Evolutionary conservation across 2,888 invertebrate genomes (phyloP).

Genomic region (Pristionchus exspectatus): DNA sequence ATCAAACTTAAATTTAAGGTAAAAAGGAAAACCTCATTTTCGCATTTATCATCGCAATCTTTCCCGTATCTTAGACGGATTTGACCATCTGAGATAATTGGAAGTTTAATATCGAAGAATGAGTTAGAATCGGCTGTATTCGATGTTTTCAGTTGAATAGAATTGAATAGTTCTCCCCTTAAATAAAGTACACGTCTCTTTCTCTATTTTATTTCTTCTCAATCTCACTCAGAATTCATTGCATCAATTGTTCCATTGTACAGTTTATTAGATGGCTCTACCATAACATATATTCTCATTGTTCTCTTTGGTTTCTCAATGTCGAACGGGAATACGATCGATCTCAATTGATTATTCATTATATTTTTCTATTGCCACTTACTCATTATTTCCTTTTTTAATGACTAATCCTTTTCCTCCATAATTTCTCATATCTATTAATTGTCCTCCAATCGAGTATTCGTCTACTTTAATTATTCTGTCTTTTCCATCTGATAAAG

Average conservation of each 20-base stretch:
- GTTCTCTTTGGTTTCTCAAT: constrained; percentile 18
- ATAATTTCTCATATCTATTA: not conserved
- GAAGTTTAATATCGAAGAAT: constrained; percentile 68
- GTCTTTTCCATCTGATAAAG: not conserved
- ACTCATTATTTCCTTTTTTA: not conserved
- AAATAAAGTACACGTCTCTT: not conserved
- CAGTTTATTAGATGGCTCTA: not conserved
- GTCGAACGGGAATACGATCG: not conserved
- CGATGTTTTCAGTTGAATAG: not conserved
- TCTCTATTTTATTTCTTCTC: too few species aligned
- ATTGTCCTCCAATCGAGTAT: not conserved
- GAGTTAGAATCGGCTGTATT: not conserved
- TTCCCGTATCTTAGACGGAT: constrained; percentile 69
- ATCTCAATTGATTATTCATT: not conserved
- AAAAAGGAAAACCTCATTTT: not conserved
- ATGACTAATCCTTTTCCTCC: constrained; percentile 40
- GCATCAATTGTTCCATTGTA: not conserved
- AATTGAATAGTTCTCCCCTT: not conserved
- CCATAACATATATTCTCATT: constrained; percentile 8
- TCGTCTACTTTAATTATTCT: not conserved
- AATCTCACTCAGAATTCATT: not conserved
- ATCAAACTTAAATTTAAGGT: too few species aligned
- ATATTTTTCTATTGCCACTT: not conserved
- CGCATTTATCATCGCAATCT: constrained; percentile 58
- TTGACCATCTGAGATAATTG: constrained; percentile 67